Conservation (phyloP, 2,113 vertebrate species). For the Chloroceryle aenea region DNA sequence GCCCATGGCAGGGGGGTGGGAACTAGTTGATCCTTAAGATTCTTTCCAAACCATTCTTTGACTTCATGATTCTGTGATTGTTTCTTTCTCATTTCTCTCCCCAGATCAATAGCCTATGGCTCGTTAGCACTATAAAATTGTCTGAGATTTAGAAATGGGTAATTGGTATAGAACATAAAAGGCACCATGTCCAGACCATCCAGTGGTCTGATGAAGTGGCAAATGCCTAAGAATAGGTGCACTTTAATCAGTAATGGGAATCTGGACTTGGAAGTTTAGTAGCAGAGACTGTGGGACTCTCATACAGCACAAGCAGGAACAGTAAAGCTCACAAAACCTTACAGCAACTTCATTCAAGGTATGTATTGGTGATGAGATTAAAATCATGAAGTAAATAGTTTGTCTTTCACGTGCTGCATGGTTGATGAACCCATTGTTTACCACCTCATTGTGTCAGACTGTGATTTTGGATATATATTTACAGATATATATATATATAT, state of each 20-base stretch:
- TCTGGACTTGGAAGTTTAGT: not conserved
- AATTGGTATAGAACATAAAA: not conserved
- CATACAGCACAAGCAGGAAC: not conserved
- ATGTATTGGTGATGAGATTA: not conserved
- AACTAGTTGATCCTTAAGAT: not conserved
- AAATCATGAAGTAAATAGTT: not conserved
- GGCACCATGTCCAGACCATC: not conserved
- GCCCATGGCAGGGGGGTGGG: too few species aligned
- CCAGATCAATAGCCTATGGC: not conserved
- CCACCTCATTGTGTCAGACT: not conserved
- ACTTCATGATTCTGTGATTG: not conserved
- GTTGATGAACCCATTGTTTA: not conserved
- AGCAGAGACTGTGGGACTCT: not conserved
- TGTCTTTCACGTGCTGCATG: not conserved
- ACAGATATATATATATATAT: not conserved
- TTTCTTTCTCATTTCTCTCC: not conserved
- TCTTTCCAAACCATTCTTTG: not conserved
- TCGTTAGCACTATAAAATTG: not conserved
- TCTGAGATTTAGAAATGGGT: not conserved
- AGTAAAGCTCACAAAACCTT: not conserved
- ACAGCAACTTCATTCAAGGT: not conserved
- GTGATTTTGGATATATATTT: not conserved
- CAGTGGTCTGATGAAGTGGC: not conserved
- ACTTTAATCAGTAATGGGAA: not conserved
- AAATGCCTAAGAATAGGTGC: not conserved